phyloP scores from a whole-genome alignment of 2,797 vertebrate species.

The Peromyscus aztecus region DNA sequence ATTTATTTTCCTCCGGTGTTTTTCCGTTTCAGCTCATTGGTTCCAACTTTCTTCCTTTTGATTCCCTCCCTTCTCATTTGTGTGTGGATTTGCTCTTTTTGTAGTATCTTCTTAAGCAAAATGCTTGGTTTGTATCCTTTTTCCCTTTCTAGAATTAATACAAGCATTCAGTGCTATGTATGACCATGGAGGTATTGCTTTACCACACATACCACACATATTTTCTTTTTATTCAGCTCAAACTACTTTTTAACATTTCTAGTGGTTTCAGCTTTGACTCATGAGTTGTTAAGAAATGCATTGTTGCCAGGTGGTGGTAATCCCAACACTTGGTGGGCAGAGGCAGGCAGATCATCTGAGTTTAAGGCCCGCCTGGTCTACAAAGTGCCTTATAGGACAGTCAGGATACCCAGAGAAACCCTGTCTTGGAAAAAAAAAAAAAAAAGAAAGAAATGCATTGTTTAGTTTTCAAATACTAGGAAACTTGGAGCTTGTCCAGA shows the following conservation, averaged over 20 bases:
- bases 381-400: not conserved
- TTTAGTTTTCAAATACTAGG: not conserved
- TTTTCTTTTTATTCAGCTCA: not conserved
- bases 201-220: not conserved
- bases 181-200: not conserved
- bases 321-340: not conserved
- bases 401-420: not conserved
- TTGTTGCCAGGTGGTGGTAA: not conserved
- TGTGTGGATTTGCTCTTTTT: not conserved
- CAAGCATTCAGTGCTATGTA: not conserved
- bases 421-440: not conserved
- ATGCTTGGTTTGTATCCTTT: not conserved
- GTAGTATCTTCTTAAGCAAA: not conserved
- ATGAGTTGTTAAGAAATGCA: not conserved
- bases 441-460: not conserved
- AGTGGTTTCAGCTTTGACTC: not conserved
- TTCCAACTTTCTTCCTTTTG: not conserved
- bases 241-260: not conserved
- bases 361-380: not conserved
- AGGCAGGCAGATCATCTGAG: not conserved
- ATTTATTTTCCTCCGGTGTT: not conserved
- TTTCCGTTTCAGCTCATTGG: not conserved
- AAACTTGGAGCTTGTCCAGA: not conserved
- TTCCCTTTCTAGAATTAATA: not conserved
- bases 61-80: not conserved